Percentiles rank a stretch among this genome's conserved stretches.
Conservation (phyloP, 2,797 vertebrate species). For the Chromobotia macracanthus region DNA sequence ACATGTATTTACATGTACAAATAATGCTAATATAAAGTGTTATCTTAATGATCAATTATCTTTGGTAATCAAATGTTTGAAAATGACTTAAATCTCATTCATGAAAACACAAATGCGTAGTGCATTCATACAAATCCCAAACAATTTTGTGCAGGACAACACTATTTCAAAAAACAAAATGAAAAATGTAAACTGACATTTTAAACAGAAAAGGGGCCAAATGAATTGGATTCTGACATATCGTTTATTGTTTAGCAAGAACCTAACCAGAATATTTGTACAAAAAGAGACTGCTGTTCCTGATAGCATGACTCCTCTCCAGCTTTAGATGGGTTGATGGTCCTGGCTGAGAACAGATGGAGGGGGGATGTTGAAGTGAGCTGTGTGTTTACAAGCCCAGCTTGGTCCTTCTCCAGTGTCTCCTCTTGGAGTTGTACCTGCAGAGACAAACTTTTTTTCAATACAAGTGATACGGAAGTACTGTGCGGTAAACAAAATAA, state of each 20-base stretch:
- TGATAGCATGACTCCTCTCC: conserved; percentile 66
- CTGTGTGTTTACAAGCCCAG: conserved; percentile 81
- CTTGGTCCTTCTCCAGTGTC: conserved; percentile 93
- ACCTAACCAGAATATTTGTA: conserved; percentile 78
- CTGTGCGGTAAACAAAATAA: no score
- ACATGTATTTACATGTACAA: no score
- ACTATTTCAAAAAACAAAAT: neutral
- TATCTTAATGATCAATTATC: no score
- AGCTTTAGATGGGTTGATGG: conserved; percentile 60
- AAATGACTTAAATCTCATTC: neutral
- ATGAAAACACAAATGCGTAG: neutral
- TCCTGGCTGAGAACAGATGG: conserved; percentile 57
- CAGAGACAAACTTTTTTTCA: neutral
- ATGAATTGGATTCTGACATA: conserved; percentile 63
- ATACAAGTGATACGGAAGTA: no score
- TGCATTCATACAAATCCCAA: neutral
- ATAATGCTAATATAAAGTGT: no score
- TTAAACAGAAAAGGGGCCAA: neutral
- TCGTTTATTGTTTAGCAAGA: conserved; percentile 78
- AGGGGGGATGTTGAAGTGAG: conserved; percentile 48
- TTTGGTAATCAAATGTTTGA: no score
- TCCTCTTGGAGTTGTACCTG: conserved; percentile 96
- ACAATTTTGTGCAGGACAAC: neutral
- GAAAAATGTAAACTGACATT: neutral
- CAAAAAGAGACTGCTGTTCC: conserved; percentile 72